These are phyloP conservation scores for Aselliscus stoliczkanus DNA, from an alignment of 2,797 vertebrate genomes.

Conservation along the genomic window DNA sequence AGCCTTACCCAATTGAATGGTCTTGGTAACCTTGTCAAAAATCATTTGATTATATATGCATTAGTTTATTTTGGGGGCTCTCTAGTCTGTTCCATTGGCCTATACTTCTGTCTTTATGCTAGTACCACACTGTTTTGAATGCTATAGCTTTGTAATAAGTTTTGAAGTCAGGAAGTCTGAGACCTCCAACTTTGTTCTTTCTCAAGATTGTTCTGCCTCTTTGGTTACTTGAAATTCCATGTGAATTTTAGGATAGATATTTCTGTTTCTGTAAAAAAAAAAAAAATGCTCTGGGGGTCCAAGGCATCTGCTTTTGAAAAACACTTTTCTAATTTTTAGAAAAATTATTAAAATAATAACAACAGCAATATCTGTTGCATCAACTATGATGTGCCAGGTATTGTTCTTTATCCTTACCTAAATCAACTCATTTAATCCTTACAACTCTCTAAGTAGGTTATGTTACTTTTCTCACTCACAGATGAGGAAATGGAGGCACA, in stretches of 20 bases:
- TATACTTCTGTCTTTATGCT: not conserved
- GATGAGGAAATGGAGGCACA: not conserved
- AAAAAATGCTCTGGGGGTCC: not conserved
- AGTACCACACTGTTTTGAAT: not conserved
- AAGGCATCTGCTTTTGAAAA: not conserved
- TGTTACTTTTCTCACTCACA: not conserved
- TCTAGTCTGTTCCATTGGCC: not conserved
- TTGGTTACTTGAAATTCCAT: not conserved
- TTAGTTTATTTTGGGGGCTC: not conserved
- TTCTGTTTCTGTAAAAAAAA: not conserved
- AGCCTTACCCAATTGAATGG: not conserved
- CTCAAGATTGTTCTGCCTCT: not conserved
- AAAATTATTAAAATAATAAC: not conserved
- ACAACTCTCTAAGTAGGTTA: not conserved
- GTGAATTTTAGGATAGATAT: not conserved
- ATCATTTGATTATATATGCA: not conserved
- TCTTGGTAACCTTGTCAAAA: not conserved
- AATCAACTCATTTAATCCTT: not conserved
- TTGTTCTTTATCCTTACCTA: not conserved
- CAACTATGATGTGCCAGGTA: not conserved
- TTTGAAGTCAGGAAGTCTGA: not conserved
- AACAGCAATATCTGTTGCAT: not conserved
- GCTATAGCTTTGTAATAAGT: not conserved
- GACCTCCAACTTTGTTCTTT: not conserved
- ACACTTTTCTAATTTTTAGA: slow-evolving; percentile 6